Conservation (phyloP, 2,113 vertebrate species). For the Scomber japonicus region DNA sequence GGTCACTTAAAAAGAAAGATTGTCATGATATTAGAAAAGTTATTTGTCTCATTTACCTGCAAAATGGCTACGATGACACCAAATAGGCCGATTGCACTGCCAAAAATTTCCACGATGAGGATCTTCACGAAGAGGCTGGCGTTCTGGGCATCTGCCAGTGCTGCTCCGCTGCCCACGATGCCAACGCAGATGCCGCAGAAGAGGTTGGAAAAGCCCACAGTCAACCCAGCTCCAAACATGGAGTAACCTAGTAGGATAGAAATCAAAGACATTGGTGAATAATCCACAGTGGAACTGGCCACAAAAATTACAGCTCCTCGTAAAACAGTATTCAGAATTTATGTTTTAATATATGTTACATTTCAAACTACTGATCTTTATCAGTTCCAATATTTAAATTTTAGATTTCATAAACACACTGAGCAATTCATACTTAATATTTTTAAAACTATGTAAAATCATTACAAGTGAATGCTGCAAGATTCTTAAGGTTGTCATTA, state of each 20-base stretch:
- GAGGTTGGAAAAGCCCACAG: conserved; percentile 97
- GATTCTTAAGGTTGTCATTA: not conserved
- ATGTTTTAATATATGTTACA: too few relatives aligned
- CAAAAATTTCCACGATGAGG: conserved; percentile 99
- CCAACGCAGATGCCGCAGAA: conserved; percentile 99
- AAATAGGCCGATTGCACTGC: conserved; percentile 97
- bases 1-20: too few relatives aligned
- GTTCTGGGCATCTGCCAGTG: conserved; percentile 97
- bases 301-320: not conserved
- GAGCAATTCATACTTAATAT: conserved; percentile 3
- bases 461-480: not conserved
- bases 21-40: too few relatives aligned
- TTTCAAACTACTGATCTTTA: too few relatives aligned
- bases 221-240: conserved; percentile 98
- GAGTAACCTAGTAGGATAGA: conserved; percentile 89
- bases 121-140: conserved; percentile 98
- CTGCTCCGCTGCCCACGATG: conserved; percentile 97
- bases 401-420: not conserved
- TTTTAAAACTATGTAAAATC: too few relatives aligned
- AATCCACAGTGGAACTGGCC: not conserved
- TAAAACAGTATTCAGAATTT: too few relatives aligned
- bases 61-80: conserved; percentile 98
- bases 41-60: conserved; percentile 86
- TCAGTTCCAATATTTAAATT: too few relatives aligned
- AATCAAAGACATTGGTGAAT: not conserved